phyloP scores from a whole-genome alignment of 2,888 invertebrate species.

The Parascotia fuliginaria region DNA sequence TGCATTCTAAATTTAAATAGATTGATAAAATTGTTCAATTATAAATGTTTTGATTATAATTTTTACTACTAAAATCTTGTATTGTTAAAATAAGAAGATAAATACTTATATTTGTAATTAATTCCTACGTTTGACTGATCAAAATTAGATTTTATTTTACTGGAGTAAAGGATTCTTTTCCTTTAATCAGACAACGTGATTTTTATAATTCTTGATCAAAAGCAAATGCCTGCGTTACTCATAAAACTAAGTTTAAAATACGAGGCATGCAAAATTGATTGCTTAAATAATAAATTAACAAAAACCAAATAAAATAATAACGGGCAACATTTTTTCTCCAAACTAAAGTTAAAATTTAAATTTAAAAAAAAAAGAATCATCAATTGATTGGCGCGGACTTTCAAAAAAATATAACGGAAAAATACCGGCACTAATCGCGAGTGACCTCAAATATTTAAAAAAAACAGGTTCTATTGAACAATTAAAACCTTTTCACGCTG shows the following conservation, averaged over 20 bases:
- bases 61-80: constrained; percentile 4
- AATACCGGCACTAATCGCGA: constrained; percentile 34
- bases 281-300: constrained; percentile 33
- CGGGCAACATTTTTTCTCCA: constrained; percentile 19
- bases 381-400: constrained; percentile 29
- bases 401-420: constrained; percentile 44
- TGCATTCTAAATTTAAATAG: background rate
- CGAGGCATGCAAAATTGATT: constrained; percentile 37
- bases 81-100: constrained; percentile 10
- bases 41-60: background rate
- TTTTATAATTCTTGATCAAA: background rate
- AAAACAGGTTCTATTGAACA: constrained; percentile 32
- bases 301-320: constrained; percentile 29
- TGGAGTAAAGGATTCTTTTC: constrained; percentile 4
- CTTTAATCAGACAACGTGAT: background rate
- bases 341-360: constrained; percentile 15
- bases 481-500: constrained; percentile 46
- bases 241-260: constrained; percentile 29
- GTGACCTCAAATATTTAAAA: constrained; percentile 34
- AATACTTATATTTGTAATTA: background rate
- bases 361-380: constrained; percentile 9
- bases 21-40: too few species aligned
- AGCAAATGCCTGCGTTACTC: constrained; percentile 6
- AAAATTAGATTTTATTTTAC: background rate
- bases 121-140: too few species aligned